These are phyloP conservation scores for Metridium senile DNA, from an alignment of 92 coral and sea anemone species.

Conservation along the genomic window DNA sequence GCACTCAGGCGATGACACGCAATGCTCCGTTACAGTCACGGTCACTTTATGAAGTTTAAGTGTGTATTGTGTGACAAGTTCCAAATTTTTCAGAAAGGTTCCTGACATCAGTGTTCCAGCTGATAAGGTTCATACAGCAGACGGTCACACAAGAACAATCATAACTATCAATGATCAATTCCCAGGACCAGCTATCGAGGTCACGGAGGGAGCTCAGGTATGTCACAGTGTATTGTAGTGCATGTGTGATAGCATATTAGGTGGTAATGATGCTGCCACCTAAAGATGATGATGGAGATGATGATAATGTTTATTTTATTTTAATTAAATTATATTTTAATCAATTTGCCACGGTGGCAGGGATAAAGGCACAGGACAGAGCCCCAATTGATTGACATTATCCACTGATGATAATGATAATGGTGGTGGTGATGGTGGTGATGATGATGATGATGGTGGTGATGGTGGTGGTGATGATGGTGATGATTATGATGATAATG, in stretches of 20 bases:
- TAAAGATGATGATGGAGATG: not conserved
- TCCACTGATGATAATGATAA: not conserved
- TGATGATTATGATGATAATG: not conserved
- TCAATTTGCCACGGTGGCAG: no score
- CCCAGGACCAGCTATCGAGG: slow-evolving; percentile 72
- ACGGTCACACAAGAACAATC: slow-evolving; percentile 47
- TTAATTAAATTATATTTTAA: no score
- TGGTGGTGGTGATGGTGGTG: not conserved
- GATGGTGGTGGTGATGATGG: not conserved
- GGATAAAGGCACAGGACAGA: not conserved
- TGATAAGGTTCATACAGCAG: slow-evolving; percentile 52
- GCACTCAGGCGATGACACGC: no score
- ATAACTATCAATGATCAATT: slow-evolving; percentile 52
- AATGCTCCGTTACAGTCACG: no score
- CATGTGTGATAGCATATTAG: no score
- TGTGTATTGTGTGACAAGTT: no score
- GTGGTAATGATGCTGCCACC: no score
- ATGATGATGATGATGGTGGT: not conserved
- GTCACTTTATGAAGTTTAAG: no score
- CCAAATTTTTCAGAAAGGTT: slow-evolving; percentile 8
- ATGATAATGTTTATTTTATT: no score
- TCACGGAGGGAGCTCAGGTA: slow-evolving; percentile 66
- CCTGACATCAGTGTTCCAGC: slow-evolving; percentile 18
- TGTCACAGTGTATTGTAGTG: not conserved
- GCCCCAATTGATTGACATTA: no score